Evolutionary conservation across 2,113 vertebrate species (phyloP).

Genomic region (Onychorhynchus coronatus): DNA sequence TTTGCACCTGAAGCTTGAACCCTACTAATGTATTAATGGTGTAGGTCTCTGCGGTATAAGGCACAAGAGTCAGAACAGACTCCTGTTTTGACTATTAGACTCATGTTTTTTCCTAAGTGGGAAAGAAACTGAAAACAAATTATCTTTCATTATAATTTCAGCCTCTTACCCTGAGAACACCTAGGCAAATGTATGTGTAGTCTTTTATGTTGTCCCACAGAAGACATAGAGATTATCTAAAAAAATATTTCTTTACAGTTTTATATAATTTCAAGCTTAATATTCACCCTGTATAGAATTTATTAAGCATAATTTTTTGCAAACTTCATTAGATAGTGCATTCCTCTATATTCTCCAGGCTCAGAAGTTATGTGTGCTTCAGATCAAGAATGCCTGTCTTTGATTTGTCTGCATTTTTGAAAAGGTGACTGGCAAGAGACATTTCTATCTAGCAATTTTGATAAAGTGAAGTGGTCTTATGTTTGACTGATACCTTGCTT

Average conservation of each 20-base stretch:
- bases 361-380: background rate
- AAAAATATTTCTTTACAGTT: background rate
- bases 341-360: background rate
- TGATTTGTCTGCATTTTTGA: background rate
- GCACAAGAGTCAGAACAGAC: background rate
- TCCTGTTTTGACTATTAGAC: background rate
- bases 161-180: background rate
- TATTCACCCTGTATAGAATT: background rate
- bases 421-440: background rate
- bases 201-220: background rate
- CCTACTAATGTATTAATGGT: background rate
- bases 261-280: background rate
- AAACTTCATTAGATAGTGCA: background rate
- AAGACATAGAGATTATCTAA: background rate
- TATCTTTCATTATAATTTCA: background rate
- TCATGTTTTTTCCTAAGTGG: background rate
- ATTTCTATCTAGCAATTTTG: background rate
- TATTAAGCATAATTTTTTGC: background rate
- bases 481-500: background rate
- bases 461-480: background rate
- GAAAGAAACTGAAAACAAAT: background rate
- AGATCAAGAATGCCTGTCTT: background rate
- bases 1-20: background rate
- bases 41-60: background rate
- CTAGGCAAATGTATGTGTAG: background rate